Evolutionary conservation across 2,797 vertebrate species (phyloP), one percentile per base, ranked within the genome.

Genomic region (Meda fulgida): DNA sequence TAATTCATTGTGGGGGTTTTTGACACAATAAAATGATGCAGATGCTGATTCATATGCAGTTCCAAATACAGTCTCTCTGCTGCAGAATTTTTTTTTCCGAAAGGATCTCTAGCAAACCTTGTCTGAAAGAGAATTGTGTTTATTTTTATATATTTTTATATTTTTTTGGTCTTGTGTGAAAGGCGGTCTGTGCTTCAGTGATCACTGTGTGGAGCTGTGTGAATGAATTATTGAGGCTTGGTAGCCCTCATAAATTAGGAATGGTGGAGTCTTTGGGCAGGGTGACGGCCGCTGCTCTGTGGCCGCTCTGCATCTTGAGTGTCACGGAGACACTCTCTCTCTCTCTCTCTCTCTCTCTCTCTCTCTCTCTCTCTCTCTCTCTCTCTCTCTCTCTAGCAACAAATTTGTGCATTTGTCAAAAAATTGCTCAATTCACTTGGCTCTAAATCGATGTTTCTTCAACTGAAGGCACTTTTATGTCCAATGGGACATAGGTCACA

Each of bases 231-330:
- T 97, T 96, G 92, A 97, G 84, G 88, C 88, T 81, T 88, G 92
- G 91, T 89, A 91, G 94, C 90, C 92, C 92, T 97, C 94, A 95
- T 97, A 91, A 96, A 96, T 97, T 94, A 95, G 96, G 92, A 90
- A 96, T 93, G 84, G 29, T 60, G 23, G 87, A 89, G 89, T 94
- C 92, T 72, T 89, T 36, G 82, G 86, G 87, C 83, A 65, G 86
- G 80, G 91, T 85, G 83, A 55, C 86, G 89, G 84, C 88, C 85
- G 86, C 76, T 81, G 87, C 73, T 86, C 83, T 63, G 40, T 90
- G 87, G 88, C 87, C 66, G 18, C 87, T 70, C 88, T 60, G 67
- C 84, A 90, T 80, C 91, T 89, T 90, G 13, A 0, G 0, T 90
- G 84, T 92, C 91, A 87, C 76, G 87, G 84, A 63, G 46, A 9